Evolutionary conservation across 2,888 invertebrate species (phyloP).

Genomic region (Ormyrus nitidulus): DNA sequence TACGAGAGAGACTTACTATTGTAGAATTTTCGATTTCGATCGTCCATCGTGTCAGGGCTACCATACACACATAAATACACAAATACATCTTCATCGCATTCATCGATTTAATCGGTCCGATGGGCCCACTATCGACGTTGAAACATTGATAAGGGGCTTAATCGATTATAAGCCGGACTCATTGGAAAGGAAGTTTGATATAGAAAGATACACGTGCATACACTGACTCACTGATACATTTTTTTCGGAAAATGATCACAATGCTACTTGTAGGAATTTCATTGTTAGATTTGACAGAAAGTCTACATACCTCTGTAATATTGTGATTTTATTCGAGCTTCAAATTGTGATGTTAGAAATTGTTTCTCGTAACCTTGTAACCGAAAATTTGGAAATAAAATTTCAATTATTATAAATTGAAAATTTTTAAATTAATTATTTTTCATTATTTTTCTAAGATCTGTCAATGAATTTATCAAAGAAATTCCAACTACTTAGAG

Average conservation of each 20-base stretch:
- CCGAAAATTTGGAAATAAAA: no score
- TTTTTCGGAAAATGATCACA: constrained; percentile 28
- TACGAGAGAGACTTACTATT: constrained; percentile 53
- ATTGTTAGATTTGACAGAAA: constrained; percentile 17
- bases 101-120: constrained; percentile 31
- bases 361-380: neutral
- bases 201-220: constrained; percentile 9
- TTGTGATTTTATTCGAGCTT: neutral
- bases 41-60: constrained; percentile 51
- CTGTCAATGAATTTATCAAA: constrained; percentile 10
- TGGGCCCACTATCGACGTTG: constrained; percentile 10
- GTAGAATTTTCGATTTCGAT: constrained; percentile 53
- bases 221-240: constrained; percentile 19
- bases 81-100: constrained; percentile 41
- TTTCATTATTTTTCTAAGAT: no score
- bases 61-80: constrained; percentile 3
- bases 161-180: neutral
- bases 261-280: constrained; percentile 33
- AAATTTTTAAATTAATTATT: no score
- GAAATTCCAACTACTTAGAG: constrained; percentile 39
- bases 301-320: neutral
- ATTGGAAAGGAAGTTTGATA: constrained; percentile 41
- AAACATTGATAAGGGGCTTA: constrained; percentile 17
- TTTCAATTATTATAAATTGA: no score
- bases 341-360: neutral